Conservation (phyloP, 2,888 invertebrate genomes). For the Hemicrepidius hirtus region DNA sequence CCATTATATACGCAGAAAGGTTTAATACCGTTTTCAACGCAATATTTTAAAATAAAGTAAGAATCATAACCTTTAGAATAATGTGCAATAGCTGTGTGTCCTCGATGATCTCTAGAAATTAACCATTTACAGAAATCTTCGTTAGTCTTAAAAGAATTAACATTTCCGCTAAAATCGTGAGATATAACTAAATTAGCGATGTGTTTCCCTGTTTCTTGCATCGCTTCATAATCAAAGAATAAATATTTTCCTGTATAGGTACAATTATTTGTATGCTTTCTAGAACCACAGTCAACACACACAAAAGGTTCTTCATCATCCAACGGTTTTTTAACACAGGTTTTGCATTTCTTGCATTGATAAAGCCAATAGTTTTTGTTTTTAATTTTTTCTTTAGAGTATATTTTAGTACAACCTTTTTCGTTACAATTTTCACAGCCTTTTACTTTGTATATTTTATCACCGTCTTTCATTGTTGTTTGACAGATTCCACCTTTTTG, state of each 20-base stretch:
- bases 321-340: conserved; percentile 38
- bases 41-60: conserved; percentile 51
- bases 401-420: too few relatives aligned
- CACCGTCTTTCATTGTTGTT: conserved; percentile 34
- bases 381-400: not conserved
- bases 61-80: conserved; percentile 39
- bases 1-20: conserved; percentile 38
- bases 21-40: conserved; percentile 38
- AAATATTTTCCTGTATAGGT: conserved; percentile 44
- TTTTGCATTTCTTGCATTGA: conserved; percentile 44
- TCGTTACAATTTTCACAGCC: too few relatives aligned
- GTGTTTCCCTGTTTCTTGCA: conserved; percentile 43
- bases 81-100: conserved; percentile 47
- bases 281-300: conserved; percentile 32
- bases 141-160: conserved; percentile 47
- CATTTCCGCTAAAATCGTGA: conserved; percentile 49
- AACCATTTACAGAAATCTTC: conserved; percentile 55
- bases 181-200: conserved; percentile 45
- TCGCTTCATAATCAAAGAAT: conserved; percentile 49
- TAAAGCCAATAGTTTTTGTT: not conserved
- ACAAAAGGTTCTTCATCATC: conserved; percentile 28
- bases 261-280: conserved; percentile 42
- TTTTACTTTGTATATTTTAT: conserved; percentile 16
- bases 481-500: conserved; percentile 42
- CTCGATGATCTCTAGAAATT: conserved; percentile 50